Conservation (phyloP, 2,797 vertebrate genomes). For the Micromesistius poutassou region DNA sequence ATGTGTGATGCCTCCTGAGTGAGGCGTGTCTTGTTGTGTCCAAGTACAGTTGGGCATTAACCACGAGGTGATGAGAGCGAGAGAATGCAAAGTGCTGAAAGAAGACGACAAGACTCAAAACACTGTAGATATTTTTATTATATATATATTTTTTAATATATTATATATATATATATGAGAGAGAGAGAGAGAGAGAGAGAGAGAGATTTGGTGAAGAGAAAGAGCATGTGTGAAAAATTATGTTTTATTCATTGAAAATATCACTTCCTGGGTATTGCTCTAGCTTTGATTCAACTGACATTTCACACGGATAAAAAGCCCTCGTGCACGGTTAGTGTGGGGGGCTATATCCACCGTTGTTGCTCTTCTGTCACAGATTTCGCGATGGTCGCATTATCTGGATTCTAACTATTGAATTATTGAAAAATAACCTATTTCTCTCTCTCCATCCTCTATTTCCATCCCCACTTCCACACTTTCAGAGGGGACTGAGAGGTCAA, state of each 20-base stretch:
- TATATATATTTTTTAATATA: no score
- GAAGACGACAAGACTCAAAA: background rate
- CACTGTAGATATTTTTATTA: background rate
- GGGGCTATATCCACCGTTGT: conserved; percentile 39
- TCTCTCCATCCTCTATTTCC: conserved; percentile 20
- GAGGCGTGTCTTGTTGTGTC: background rate
- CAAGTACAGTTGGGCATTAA: background rate
- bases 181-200: background rate
- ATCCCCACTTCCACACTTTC: conserved; percentile 28
- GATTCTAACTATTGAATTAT: conserved; percentile 62
- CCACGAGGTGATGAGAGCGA: background rate
- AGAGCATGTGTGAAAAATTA: conserved; percentile 47
- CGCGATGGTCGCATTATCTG: conserved; percentile 46
- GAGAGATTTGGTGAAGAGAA: conserved; percentile 9
- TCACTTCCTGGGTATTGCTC: conserved; percentile 38
- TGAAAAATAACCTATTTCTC: conserved; percentile 55
- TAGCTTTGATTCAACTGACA: conserved; percentile 60
- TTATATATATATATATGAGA: no score
- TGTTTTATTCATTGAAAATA: conserved; percentile 70
- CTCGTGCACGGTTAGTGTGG: background rate
- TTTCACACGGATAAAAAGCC: conserved; percentile 40
- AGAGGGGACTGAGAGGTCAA: conserved; percentile 21
- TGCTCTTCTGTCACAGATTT: conserved; percentile 45
- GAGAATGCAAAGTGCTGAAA: background rate
- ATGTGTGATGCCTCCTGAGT: conserved; percentile 10